A percentile compares a stretch with the other conserved stretches of the same genome.
Conservation (phyloP, 2,113 vertebrate genomes). For the Haemorhous mexicanus region DNA sequence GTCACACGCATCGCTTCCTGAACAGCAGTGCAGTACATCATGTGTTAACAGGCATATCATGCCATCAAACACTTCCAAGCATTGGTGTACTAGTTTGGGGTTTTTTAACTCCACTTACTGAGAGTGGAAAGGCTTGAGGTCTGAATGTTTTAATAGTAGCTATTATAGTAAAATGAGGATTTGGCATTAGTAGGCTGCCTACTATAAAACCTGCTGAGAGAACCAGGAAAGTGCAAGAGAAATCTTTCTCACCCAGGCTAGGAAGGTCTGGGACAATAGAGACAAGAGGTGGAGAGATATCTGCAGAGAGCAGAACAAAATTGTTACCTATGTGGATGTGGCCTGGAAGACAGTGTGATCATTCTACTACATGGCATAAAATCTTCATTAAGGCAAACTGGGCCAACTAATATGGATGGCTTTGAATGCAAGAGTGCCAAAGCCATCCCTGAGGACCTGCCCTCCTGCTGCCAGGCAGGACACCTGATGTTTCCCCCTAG, state of each 20-base stretch:
- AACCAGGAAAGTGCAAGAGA: background rate
- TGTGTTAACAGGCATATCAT: background rate
- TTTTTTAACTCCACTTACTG: background rate
- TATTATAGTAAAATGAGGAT: background rate
- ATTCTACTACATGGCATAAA: background rate
- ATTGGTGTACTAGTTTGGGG: background rate
- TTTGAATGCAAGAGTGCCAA: background rate
- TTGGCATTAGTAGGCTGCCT: background rate
- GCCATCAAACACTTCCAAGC: background rate
- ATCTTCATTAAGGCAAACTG: background rate
- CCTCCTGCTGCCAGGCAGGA: background rate
- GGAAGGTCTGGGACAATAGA: background rate
- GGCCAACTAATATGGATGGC: fast-evolving
- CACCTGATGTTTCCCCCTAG: background rate
- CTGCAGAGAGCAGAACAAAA: background rate
- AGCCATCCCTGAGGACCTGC: background rate
- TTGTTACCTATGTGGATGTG: background rate
- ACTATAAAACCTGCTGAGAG: background rate
- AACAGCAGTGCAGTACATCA: background rate
- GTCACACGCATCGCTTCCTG: background rate
- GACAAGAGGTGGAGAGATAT: background rate
- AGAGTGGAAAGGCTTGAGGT: background rate
- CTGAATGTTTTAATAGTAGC: background rate
- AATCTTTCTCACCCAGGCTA: background rate
- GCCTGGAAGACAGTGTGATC: background rate